Evolutionary conservation across 2,113 vertebrate species (phyloP).

Genomic region (Sterrhoptilus dennistouni): DNA sequence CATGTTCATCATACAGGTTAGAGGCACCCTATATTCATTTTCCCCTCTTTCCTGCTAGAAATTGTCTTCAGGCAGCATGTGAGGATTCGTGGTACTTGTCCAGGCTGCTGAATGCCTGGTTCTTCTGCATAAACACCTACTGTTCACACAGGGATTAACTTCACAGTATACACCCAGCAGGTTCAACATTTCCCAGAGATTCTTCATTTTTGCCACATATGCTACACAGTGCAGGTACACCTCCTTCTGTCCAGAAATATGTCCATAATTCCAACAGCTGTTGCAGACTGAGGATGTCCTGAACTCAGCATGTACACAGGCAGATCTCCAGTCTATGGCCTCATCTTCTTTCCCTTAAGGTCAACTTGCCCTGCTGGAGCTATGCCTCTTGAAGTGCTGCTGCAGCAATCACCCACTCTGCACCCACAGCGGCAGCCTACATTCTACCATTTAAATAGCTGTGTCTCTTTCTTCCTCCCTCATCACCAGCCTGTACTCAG

Average conservation of each 20-base stretch:
- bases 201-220: not conserved
- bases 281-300: not conserved
- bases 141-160: conserved; percentile 22
- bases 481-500: not conserved
- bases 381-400: not conserved
- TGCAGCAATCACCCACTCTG: not conserved
- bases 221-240: not conserved
- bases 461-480: not conserved
- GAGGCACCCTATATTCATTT: not conserved
- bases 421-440: not conserved
- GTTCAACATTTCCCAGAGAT: conserved; percentile 35
- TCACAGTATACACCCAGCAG: conserved; percentile 42
- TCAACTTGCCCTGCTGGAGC: not conserved
- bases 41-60: not conserved
- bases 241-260: conserved; percentile 24
- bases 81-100: not conserved
- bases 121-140: conserved; percentile 49
- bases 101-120: conserved; percentile 15
- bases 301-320: not conserved
- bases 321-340: not conserved
- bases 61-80: not conserved
- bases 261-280: not conserved
- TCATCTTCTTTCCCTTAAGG: not conserved
- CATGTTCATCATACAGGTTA: not conserved
- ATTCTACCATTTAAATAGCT: not conserved